Base-by-base conservation (phyloP, 2,888 invertebrate species). In the Morpho achilles region DNA sequence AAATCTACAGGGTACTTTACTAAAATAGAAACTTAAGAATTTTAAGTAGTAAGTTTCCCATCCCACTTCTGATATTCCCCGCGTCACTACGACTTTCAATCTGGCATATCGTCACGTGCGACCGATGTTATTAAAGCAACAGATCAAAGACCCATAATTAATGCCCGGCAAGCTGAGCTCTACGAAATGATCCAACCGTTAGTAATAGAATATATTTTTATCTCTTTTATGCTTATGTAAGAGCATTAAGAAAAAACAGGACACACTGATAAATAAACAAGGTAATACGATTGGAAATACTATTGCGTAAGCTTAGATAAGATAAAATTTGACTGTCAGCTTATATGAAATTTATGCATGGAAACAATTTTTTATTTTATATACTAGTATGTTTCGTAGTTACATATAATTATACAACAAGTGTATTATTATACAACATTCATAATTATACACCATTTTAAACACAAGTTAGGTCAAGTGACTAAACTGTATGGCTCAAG, bases 101-200 rank as follows among this genome's bases (percentile, higher is more conserved):
- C 60, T 48, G 45, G 46, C 53, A 53, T 53, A 57, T 53, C 57
- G 57, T 62, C 58, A 60, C 58, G 62, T 60, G 40, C 58, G 55
- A 55, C 58, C 50, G 51, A 46, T 62, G 3, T 0, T 5, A 32
- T 32, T 32, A 50, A 53, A 50, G 40, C 43, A 55, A 54, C 63
- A 56, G 60, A 65, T 63, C 63, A 61, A 58, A 63, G 59, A 62
- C 59, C 63, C 61, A 56, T 61, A 55, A 49, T 49, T 49, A 55
- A 55, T 55, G 55, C 32, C 9, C 57, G 48, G 10, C 40, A 53
- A 53, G 53, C 23, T 52, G 61, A 61, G 56, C 58, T 59, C 56
- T 48, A 50, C 52, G 44, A 60, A 65, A 61, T 58, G 51, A 23
- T 43, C 32, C 7, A 23, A 48, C 49, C 48, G 50, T 55, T 61